Evolutionary conservation across 2,113 vertebrate genomes (phyloP), one percentile per base, ranked within the genome.

Genomic region (rabbit (Oryctolagus cuniculus)): DNA sequence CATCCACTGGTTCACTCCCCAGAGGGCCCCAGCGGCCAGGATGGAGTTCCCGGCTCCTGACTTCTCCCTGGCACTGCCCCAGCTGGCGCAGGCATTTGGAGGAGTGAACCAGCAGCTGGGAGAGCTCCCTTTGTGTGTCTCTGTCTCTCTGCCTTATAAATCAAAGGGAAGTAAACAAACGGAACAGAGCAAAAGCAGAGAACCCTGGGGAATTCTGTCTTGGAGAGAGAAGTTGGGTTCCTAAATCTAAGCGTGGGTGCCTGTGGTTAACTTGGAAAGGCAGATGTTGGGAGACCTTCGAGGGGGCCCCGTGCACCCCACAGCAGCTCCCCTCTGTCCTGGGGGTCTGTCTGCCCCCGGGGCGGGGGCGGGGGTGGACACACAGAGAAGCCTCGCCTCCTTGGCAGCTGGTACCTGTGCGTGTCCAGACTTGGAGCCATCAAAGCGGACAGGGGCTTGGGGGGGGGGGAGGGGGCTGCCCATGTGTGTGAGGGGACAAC

Each of bases 401-500:
- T 25, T 1, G 49, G 51, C 13, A 55, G 69, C 22, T 0, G 15
- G 6, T 1, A 16, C 17, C 5, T 38, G 53, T 53, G 7, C 5
- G 69, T 64, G 21, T 66, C 66, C 25, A 6, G 1, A 10, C 44
- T 2, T 16, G 29, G 31, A 63, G 63, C 22, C 10, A 0, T 55
- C 70, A 10, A 5, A 10, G 22, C 5, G 6, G 70, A 16, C 44
- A 21, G 34, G 15, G 29, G 3, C 7, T 81, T 73, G 64, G 10
- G 36, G 0, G 3, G n/a, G n/a, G 82, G 12, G 13, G 16, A 58
- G 34, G 44, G 49, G 53, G n/a, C 77, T 79, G 29, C 25, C 38
- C 7, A 2, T 61, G 29, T 5, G 10, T 36, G 22, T 1, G 12
- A 10, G 0, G 36, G 11, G 51, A 2, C 13, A 13, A 58, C 51